Conservation (phyloP, 53 echinoderm and acorn worm genomes). For the Arbacia lixula region DNA sequence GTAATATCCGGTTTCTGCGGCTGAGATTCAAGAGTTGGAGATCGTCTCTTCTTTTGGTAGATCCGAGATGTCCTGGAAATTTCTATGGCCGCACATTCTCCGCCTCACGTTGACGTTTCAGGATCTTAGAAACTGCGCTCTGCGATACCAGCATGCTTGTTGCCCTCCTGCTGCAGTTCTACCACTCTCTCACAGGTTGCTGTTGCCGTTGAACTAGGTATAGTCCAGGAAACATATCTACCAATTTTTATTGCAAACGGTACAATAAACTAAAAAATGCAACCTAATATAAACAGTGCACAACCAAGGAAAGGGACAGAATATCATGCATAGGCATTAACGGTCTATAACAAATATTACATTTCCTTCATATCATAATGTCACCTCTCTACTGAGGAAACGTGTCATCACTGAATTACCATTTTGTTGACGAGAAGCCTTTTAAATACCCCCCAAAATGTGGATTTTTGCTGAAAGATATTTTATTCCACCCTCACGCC, state of each 20-base stretch:
- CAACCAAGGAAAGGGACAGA: constrained; percentile 11
- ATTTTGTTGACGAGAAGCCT: background rate
- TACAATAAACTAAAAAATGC: constrained; percentile 5
- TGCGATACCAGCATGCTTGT: background rate
- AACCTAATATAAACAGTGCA: constrained; percentile 13
- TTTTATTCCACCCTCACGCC: constrained; percentile 26
- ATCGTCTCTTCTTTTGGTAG: constrained; percentile 7
- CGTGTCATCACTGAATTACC: constrained; percentile 1
- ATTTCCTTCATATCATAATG: background rate
- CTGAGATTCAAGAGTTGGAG: constrained; percentile 11
- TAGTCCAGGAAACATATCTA: constrained; percentile 7
- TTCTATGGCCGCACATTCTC: background rate
- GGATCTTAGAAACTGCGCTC: constrained; percentile 15
- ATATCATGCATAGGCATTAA: background rate
- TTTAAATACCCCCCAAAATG: background rate
- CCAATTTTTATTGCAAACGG: background rate
- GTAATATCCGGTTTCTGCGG: constrained; percentile 7
- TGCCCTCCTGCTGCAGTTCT: background rate
- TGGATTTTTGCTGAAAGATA: background rate
- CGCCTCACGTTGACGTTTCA: background rate
- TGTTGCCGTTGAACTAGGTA: constrained; percentile 13
- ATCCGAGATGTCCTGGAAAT: constrained; percentile 8
- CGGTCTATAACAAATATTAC: constrained; percentile 5
- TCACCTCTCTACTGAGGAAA: background rate
- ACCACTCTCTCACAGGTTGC: constrained; percentile 6